Base-by-base conservation (phyloP, 2,797 vertebrate genomes). In the Hydrolagus colliei region DNA sequence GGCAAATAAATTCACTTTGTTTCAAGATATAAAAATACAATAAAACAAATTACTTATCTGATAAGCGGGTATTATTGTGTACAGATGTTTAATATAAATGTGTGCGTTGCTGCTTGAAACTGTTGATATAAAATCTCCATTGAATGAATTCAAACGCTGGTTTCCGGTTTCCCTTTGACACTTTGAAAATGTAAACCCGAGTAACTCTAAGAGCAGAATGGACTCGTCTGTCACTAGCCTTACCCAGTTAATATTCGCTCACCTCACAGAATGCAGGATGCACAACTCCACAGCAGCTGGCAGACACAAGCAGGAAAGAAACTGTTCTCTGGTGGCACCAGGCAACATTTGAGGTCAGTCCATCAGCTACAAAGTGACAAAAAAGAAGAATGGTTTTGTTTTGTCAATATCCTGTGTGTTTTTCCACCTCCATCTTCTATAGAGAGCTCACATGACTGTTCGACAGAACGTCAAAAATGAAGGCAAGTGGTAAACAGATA, bases 181-280 rank as follows among this genome's bases (percentile, higher is more conserved):
- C 87, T 85, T 90, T 90, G 90, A 89, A 88, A 91, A 89, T 62
- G 73, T 32, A 86, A 90, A 89, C 87, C 61, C 88, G 89, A 73
- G 90, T 93, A 92, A 93, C 91, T 92, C 89, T 88, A 92, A 92
- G 91, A 89, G 92, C 94, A 96, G 94, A 91, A 87, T 92, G 92
- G 94, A 95, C 94, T 92, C 94, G 94, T 96, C 97, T 96, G 94
- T 98, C 96, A 95, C 92, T 95, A 88, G 89, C 90, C 88, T 90
- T 92, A 52, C 41, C 91, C 92, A 92, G 93, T 91, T 90, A 92
- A 92, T 91, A 86, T 92, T 94, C 94, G 92, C 93, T 94, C 93
- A 92, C 92, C 93, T 93, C 88, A 88, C 91, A 88, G 89, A 88
- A 89, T 88, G 77, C 27, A 61, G 87, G 93, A 93, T 93, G 93